Evolutionary conservation across 2,888 invertebrate species (phyloP), one percentile per base, ranked within the genome.

Genomic region (Marasmarcha lunaedactyla): DNA sequence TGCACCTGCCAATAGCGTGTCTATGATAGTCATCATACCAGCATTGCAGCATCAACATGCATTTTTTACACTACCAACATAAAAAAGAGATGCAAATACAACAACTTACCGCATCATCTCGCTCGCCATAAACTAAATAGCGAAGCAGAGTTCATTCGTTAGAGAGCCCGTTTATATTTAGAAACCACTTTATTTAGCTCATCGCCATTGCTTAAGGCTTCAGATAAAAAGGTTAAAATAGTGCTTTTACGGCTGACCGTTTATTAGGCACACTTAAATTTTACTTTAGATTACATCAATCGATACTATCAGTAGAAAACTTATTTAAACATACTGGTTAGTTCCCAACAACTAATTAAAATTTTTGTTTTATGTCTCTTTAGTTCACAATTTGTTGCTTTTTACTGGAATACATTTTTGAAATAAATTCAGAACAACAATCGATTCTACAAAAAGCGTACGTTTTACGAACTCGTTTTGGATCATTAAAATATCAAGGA

Each of bases 151-250:
- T 30, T 30, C n/a, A n/a, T 30, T 30, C 3, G 6, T 30, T 5
- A 20, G 79, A 81, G 79, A 81, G 69, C 63, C 60, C 60, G 72
- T 70, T 76, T 83, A 83, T 81, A 79, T 81, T 76, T 83, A 83
- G 79, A 79, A 77, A 76, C 69, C 77, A 78, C 77, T 79, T 79
- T 77, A 79, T 78, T 77, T 73, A 78, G 70, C 71, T 20, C 20
- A 20, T 20, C 20, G 20, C 20, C 7, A 5, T 20, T 68, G 71
- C 72, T 71, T 67, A 64, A 71, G 66, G 71, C 69, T 65, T 63
- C 62, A 57, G 77, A 78, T 77, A 78, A 78, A 77, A 78, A 72
- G 64, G 63, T 70, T 65, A 65, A 71, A 63, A 68, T 65, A 66
- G 66, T 63, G 59, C 68, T 58, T 20, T 59, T 70, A 68, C 63